Evolutionary conservation across 2,888 invertebrate species (phyloP).

Genomic region (Melieria picta): DNA sequence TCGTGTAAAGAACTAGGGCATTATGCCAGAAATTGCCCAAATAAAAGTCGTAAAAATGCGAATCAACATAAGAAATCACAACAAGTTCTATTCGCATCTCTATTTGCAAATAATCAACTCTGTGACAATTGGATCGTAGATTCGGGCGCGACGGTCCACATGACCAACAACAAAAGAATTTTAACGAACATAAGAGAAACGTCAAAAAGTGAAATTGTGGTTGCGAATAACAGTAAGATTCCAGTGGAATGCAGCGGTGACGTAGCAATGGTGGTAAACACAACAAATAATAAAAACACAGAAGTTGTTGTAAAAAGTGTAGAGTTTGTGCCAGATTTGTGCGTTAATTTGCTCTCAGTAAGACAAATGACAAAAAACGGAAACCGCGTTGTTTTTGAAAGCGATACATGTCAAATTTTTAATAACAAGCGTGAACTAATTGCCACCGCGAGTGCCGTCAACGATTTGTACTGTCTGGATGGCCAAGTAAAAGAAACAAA

Average conservation of each 20-base stretch:
- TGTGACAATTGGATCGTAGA: constrained; percentile 33
- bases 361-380: constrained; percentile 37
- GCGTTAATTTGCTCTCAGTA: constrained; percentile 34
- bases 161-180: constrained; percentile 21
- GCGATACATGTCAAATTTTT: constrained; percentile 39
- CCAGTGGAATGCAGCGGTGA: constrained; percentile 33
- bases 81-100: constrained; percentile 26
- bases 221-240: constrained; percentile 35
- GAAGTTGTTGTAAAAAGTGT: constrained; percentile 30
- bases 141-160: constrained; percentile 35
- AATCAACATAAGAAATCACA: constrained; percentile 10
- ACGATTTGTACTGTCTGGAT: background rate
- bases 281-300: background rate
- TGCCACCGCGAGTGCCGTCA: background rate
- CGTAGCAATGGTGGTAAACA: constrained; percentile 16
- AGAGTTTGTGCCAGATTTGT: constrained; percentile 22
- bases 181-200: constrained; percentile 3
- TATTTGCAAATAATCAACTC: constrained; percentile 5
- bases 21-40: constrained; percentile 16
- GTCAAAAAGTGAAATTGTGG: constrained; percentile 29
- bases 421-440: constrained; percentile 31
- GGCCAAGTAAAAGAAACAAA: background rate
- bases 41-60: constrained; percentile 3
- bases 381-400: constrained; percentile 43
- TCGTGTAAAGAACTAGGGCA: constrained; percentile 28